A percentile compares a stretch with the other conserved stretches of the same genome.
phyloP scores from a whole-genome alignment of 1,140 invertebrate species.

The Probaryconus sp. region DNA sequence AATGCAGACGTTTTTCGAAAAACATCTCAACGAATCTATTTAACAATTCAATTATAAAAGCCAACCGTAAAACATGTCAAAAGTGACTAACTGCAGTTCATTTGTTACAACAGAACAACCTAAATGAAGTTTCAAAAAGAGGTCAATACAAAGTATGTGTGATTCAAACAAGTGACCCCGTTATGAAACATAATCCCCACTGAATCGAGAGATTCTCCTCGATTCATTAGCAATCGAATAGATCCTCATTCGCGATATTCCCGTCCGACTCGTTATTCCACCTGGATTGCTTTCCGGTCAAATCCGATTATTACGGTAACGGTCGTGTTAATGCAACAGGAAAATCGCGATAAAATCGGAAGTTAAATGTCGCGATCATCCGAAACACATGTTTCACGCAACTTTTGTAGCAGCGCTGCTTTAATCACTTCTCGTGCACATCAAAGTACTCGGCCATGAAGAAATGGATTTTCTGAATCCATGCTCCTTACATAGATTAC shows the following conservation, averaged over 20 bases:
- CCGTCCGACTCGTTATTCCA: slow-evolving; percentile 41
- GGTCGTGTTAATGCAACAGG: slow-evolving; percentile 14
- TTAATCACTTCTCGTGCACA: no score
- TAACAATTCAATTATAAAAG: no score
- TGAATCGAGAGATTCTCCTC: slow-evolving; percentile 2
- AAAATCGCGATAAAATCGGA: slow-evolving; percentile 17
- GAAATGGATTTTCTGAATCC: no score
- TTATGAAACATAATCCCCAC: slow-evolving; percentile 11
- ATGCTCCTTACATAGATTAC: no score
- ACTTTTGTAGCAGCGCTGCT: not conserved
- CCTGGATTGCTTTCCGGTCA: slow-evolving; percentile 19
- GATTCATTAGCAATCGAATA: slow-evolving; percentile 40
- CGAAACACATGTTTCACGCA: not conserved
- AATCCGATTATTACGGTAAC: slow-evolving; percentile 32
- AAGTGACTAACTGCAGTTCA: not conserved
- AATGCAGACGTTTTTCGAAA: not conserved
- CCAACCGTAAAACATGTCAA: not conserved
- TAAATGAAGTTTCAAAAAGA: slow-evolving; percentile 35
- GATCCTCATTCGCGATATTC: slow-evolving; percentile 21
- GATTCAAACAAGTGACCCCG: slow-evolving; percentile 18
- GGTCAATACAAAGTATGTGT: slow-evolving; percentile 25
- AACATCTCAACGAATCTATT: no score
- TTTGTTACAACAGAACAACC: slow-evolving; percentile 15
- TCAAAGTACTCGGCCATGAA: no score
- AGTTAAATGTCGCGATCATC: not conserved